These are phyloP conservation scores for Hippolais icterina DNA, from an alignment of 2,113 vertebrate genomes.

Conservation along the genomic window DNA sequence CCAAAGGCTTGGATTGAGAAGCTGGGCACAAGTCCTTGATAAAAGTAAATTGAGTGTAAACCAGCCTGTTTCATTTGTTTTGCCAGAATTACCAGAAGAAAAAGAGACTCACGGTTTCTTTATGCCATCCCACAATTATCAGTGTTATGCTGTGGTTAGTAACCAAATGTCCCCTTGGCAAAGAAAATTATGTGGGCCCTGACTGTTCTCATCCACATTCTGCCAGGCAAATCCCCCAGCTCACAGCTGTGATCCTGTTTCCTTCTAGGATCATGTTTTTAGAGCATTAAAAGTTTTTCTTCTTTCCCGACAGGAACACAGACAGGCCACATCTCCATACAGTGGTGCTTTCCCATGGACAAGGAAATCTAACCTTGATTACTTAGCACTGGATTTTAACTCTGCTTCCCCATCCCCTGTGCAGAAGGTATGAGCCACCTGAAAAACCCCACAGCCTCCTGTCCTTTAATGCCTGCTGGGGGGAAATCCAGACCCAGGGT, in stretches of 20 bases:
- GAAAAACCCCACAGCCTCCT: not conserved
- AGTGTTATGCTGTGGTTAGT: not conserved
- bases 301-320: conserved; percentile 75
- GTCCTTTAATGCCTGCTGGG: not conserved
- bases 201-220: not conserved
- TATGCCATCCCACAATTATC: not conserved
- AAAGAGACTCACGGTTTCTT: not conserved
- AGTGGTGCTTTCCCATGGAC: conserved; percentile 77
- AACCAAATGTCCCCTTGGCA: not conserved
- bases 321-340: conserved; percentile 65
- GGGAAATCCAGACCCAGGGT: not conserved
- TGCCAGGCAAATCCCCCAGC: not conserved
- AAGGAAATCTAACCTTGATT: conserved; percentile 88
- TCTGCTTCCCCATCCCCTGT: conserved; percentile 88
- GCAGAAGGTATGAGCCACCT: conserved; percentile 81
- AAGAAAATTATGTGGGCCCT: not conserved
- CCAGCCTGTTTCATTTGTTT: not conserved
- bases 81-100: not conserved
- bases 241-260: not conserved
- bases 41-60: not conserved
- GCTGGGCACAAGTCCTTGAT: not conserved
- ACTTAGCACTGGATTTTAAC: conserved; percentile 95
- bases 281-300: conserved; percentile 46
- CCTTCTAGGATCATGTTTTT: not conserved
- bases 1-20: not conserved